phyloP scores from a whole-genome alignment of 2,113 vertebrate genomes.

The Notothenia coriiceps region DNA sequence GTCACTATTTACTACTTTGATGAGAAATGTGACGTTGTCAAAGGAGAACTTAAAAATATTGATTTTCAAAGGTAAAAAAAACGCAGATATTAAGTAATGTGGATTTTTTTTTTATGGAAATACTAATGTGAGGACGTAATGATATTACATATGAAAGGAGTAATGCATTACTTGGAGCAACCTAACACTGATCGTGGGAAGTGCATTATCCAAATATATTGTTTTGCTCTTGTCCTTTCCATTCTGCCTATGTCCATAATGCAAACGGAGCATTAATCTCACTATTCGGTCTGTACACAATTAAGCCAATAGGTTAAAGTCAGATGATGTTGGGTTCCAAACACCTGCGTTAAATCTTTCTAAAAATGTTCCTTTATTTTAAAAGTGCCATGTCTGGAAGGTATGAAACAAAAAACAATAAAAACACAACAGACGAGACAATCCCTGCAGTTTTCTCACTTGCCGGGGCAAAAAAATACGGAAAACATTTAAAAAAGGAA shows the following conservation, averaged over 20 bases:
- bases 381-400: conserved; percentile 75
- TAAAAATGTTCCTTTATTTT: conserved; percentile 58
- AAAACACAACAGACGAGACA: conserved; percentile 44
- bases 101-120: not conserved
- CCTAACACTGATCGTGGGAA: conserved; percentile 28
- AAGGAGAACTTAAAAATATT: conserved; percentile 1
- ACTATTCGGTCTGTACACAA: conserved; percentile 35
- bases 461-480: conserved; percentile 41
- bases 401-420: conserved; percentile 47
- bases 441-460: conserved; percentile 67
- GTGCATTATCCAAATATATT: conserved; percentile 22
- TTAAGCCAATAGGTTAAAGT: conserved; percentile 37
- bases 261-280: conserved; percentile 44
- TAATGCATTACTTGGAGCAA: conserved; percentile 34
- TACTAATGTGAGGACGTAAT: conserved; percentile 23
- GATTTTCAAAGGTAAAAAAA: conserved; percentile 16
- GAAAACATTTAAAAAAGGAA: conserved; percentile 57
- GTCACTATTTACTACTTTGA: not conserved
- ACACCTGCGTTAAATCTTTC: conserved; percentile 52
- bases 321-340: conserved; percentile 37
- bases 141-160: conserved; percentile 19
- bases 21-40: not conserved
- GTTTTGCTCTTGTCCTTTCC: conserved; percentile 1
- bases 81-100: conserved; percentile 1
- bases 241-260: conserved; percentile 22